These are phyloP conservation scores for Leuciscus idus DNA, from an alignment of 2,113 vertebrate genomes.

Conservation along the genomic window DNA sequence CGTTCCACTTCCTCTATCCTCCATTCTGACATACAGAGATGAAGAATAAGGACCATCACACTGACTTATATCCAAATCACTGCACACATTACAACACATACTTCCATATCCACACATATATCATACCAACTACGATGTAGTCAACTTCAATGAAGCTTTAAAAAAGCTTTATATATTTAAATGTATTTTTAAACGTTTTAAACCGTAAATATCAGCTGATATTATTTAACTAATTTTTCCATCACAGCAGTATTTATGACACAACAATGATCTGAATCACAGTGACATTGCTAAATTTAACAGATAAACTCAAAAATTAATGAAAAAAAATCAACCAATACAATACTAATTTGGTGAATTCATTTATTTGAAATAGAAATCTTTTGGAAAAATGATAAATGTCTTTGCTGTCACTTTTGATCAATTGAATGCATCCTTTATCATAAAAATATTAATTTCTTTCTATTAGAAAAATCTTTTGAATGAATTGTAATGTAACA, in stretches of 20 bases:
- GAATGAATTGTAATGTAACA: too few relatives aligned
- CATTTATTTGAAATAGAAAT: neutral
- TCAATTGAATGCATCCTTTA: neutral
- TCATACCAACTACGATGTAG: neutral
- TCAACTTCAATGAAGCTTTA: neutral
- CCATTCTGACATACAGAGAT: conserved; percentile 80
- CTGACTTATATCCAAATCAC: neutral
- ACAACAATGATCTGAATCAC: neutral
- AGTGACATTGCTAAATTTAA: neutral
- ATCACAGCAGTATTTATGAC: neutral
- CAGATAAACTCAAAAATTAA: neutral
- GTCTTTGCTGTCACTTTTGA: neutral
- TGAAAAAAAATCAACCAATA: too few relatives aligned
- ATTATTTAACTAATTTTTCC: neutral
- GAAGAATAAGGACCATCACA: neutral
- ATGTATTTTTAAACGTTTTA: neutral
- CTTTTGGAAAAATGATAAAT: neutral
- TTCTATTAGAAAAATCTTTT: neutral
- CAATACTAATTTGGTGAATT: neutral
- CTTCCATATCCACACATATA: neutral
- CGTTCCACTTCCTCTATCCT: conserved; percentile 74
- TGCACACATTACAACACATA: neutral
- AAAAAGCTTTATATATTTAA: neutral
- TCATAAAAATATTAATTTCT: neutral
- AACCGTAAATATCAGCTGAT: neutral